These are phyloP conservation scores for Chloebia gouldiae DNA, from an alignment of 2,113 vertebrate species.

Conservation along the genomic window DNA sequence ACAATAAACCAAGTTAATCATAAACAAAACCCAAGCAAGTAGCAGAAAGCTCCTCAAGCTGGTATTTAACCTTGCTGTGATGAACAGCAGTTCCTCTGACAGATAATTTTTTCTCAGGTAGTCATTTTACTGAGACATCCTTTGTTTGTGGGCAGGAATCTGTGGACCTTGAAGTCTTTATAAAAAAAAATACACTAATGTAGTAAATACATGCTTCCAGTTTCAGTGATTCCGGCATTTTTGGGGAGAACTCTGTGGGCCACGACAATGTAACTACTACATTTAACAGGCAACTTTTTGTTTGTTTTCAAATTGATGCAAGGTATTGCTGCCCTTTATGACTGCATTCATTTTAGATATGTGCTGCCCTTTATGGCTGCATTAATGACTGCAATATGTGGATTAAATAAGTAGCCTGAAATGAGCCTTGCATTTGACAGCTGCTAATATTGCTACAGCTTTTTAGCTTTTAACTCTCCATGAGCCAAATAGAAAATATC, in stretches of 20 bases:
- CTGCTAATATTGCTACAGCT: background rate
- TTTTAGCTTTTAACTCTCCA: background rate
- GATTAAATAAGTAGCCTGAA: background rate
- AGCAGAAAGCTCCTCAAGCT: background rate
- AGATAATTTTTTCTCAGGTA: background rate
- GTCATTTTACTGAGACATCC: background rate
- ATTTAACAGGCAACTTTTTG: background rate
- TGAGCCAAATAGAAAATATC: background rate
- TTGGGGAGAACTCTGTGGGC: rapidly evolving
- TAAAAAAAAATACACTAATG: rapidly evolving
- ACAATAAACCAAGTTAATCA: background rate
- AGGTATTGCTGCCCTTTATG: background rate
- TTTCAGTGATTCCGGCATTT: background rate
- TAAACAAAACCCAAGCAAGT: background rate
- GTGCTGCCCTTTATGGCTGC: background rate
- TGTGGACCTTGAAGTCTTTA: background rate
- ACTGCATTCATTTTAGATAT: background rate
- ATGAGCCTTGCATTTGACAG: background rate
- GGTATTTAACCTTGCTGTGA: background rate
- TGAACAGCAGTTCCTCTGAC: background rate
- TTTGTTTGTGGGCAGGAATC: background rate
- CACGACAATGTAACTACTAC: background rate
- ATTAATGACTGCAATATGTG: background rate
- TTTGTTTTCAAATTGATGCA: background rate
- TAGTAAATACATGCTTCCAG: rapidly evolving